Conservation (phyloP, 2,797 vertebrate genomes). For the Microctenopoma stevenorrisi region DNA sequence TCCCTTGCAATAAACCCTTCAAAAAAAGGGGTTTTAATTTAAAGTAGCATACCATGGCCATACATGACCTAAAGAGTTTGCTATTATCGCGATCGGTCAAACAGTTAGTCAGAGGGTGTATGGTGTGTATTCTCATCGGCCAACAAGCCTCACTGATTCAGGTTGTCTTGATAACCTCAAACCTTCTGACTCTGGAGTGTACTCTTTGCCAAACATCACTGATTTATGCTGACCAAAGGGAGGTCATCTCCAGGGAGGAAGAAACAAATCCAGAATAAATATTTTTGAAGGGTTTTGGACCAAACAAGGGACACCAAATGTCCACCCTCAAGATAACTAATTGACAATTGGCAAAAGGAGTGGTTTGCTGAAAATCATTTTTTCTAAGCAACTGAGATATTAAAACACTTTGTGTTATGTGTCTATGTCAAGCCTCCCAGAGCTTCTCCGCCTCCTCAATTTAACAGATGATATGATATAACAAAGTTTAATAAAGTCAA, state of each 20-base stretch:
- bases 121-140: slow-evolving; percentile 37
- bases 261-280: slow-evolving; percentile 63
- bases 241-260: slow-evolving; percentile 48
- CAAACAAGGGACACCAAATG: slow-evolving; percentile 33
- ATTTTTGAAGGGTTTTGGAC: slow-evolving; percentile 54
- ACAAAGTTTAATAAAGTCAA: slow-evolving; percentile 28
- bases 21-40: background rate
- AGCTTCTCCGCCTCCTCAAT: slow-evolving; percentile 2
- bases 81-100: slow-evolving; percentile 44
- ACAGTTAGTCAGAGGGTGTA: slow-evolving; percentile 47
- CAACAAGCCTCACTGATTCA: slow-evolving; percentile 45
- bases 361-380: background rate
- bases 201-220: slow-evolving; percentile 39
- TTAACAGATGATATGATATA: slow-evolving; percentile 1
- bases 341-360: slow-evolving; percentile 34
- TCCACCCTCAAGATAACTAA: slow-evolving; percentile 52
- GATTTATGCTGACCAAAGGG: slow-evolving; percentile 51
- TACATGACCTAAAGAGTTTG: slow-evolving; percentile 49
- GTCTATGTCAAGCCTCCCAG: slow-evolving; percentile 22
- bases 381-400: slow-evolving; percentile 20
- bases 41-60: slow-evolving; percentile 13
- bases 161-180: slow-evolving; percentile 49
- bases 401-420: slow-evolving; percentile 4
- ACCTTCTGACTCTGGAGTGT: slow-evolving; percentile 24
- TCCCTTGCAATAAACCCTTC: too few relatives aligned